phyloP scores from a whole-genome alignment of 1,140 invertebrate genomes.

The Amphibalanus amphitrite region DNA sequence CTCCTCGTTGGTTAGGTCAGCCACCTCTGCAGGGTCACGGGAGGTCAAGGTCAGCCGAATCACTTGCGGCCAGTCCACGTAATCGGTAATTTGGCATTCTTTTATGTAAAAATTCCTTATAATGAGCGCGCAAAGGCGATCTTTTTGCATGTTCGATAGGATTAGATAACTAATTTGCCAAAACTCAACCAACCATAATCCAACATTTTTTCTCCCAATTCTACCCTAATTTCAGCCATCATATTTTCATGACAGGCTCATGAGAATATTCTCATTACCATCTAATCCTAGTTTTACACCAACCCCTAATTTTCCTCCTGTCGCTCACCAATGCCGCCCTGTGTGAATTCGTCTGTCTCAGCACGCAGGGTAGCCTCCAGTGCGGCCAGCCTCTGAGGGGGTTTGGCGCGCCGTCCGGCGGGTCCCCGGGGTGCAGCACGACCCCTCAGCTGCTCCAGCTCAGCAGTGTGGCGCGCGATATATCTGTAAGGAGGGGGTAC shows the following conservation, averaged over 20 bases:
- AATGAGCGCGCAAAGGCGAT: background rate
- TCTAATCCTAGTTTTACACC: too few species aligned
- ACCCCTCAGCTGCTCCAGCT: background rate
- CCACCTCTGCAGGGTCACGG: background rate
- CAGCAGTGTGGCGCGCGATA: background rate
- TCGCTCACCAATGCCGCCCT: background rate
- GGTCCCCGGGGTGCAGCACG: background rate
- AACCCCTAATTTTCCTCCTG: background rate
- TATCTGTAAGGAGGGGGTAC: background rate
- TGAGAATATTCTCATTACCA: background rate
- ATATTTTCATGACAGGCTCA: too few species aligned
- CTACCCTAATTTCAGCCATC: too few species aligned
- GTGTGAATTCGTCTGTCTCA: background rate
- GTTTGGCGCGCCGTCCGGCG: background rate
- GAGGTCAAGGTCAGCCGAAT: too few species aligned
- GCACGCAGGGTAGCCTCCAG: background rate
- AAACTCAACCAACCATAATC: too few species aligned
- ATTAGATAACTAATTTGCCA: too few species aligned
- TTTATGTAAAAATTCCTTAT: background rate
- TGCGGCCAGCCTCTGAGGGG: background rate
- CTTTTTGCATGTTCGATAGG: too few species aligned
- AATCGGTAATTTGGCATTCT: background rate
- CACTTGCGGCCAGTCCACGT: too few species aligned
- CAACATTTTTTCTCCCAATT: too few species aligned
- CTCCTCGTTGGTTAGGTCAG: background rate